A percentile compares a stretch with the other conserved stretches of the same genome.
phyloP scores from a whole-genome alignment of 2,888 invertebrate genomes.

The Beris morrisii region DNA sequence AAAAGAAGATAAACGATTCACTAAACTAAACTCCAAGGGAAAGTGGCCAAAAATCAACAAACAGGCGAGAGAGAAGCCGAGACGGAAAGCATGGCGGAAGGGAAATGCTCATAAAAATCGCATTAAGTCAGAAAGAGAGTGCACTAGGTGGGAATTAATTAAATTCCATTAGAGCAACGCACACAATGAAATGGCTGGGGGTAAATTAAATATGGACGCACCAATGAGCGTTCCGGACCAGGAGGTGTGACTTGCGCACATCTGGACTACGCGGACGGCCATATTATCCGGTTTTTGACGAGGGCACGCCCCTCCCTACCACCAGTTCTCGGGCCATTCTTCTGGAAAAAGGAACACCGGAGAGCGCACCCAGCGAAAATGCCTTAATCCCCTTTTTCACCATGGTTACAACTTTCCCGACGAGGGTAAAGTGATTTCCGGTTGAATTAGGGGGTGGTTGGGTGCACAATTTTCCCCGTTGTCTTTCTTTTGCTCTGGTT shows the following conservation, averaged over 20 bases:
- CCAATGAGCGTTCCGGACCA: constrained; percentile 1
- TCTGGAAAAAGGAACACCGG: neutral
- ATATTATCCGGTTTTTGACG: constrained; percentile 13
- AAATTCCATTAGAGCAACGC: constrained; percentile 22
- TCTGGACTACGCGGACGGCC: neutral
- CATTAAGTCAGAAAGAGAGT: constrained; percentile 1
- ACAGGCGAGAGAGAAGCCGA: neutral
- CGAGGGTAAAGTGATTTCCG: constrained; percentile 30
- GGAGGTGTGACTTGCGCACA: constrained; percentile 27
- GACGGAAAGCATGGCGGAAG: neutral
- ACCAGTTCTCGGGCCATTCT: neutral
- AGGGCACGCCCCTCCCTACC: constrained; percentile 17
- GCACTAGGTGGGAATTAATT: constrained; percentile 14
- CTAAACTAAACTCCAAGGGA: constrained; percentile 6
- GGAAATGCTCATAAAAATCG: neutral
- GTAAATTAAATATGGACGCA: constrained; percentile 15
- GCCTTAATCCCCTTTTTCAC: constrained; percentile 29
- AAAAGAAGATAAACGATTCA: constrained; percentile 27
- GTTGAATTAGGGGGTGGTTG: constrained; percentile 29
- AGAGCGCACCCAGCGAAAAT: neutral
- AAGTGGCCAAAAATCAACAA: constrained; percentile 24
- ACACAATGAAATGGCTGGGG: neutral
- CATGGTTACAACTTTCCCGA: constrained; percentile 35
- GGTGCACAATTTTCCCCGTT: constrained; percentile 22
- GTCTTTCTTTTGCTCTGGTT: neutral